Conservation (phyloP, 2,888 invertebrate genomes). For the Hoplodrina blanda region DNA sequence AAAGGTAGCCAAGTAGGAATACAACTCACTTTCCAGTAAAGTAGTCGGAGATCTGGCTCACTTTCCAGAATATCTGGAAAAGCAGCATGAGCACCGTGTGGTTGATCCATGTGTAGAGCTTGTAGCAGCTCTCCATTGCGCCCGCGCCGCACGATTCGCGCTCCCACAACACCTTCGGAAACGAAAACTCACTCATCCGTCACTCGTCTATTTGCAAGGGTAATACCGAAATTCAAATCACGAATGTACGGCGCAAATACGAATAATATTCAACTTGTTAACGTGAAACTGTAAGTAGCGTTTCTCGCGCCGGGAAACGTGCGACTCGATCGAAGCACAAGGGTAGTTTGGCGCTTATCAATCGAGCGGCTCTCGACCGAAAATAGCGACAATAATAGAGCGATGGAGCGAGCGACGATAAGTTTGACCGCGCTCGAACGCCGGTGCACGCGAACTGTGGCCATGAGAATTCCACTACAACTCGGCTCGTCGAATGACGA, state of each 20-base stretch:
- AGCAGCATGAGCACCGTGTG: constrained; percentile 86
- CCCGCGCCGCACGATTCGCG: constrained; percentile 75
- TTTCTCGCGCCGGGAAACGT: constrained; percentile 62
- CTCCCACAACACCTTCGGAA: constrained; percentile 83
- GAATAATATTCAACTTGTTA: constrained; percentile 48
- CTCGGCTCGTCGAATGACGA: constrained; percentile 77
- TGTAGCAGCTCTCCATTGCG: constrained; percentile 87
- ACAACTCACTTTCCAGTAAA: constrained; percentile 86
- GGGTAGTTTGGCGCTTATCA: constrained; percentile 76
- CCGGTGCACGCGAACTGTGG: constrained; percentile 86
- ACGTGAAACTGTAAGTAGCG: constrained; percentile 31
- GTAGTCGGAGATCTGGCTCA: constrained; percentile 87
- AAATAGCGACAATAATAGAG: constrained; percentile 75
- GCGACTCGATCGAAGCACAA: constrained; percentile 69
- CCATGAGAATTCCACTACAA: constrained; percentile 77
- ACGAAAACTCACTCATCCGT: constrained; percentile 87
- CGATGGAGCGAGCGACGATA: constrained; percentile 61
- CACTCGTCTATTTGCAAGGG: constrained; percentile 76
- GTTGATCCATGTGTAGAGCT: constrained; percentile 87
- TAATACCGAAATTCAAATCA: constrained; percentile 63
- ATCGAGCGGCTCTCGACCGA: constrained; percentile 74
- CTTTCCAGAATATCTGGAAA: constrained; percentile 88
- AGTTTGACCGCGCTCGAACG: constrained; percentile 80
- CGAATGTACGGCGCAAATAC: constrained; percentile 32
- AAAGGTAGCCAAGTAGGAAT: constrained; percentile 5